Evolutionary conservation across 2,888 invertebrate species (phyloP), one percentile per base, ranked within the genome.

Genomic region (Thera britannica): DNA sequence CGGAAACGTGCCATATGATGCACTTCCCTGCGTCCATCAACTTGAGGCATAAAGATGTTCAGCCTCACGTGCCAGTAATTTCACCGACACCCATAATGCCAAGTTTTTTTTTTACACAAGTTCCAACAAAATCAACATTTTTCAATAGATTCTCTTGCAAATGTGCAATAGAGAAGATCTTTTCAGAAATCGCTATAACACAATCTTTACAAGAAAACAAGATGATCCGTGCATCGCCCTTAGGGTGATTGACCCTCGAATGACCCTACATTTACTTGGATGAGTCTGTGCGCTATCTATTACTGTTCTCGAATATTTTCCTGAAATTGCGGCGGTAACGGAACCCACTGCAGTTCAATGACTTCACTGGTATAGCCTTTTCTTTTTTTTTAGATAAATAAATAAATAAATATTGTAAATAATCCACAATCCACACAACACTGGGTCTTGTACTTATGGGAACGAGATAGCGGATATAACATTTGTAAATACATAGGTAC

Each of bases 171-270:
- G 58, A 75, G 67, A 59, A 65, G 35, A 12, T 59, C 57, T 44
- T 44, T 65, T 49, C 51, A 54, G 60, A 44, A 58, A 78, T 70
- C 62, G 70, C 69, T 83, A 74, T 75, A 74, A 46, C 69, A 70
- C 79, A 36, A 51, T 62, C 86, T 61, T 83, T 75, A 80, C 68
- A 55, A 68, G 71, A 81, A 79, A 83, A 86, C 82, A 83, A 79
- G 82, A 79, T 79, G 78, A 81, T 35, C 44, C 81, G 85, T 74
- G 78, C 83, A 80, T 79, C 77, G 81, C 79, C 84, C 86, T 76
- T 72, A 70, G 75, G 83, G 85, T 83, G 82, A 85, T 80, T 86
- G 88, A 85, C 86, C 87, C 78, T 73, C 72, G 74, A 86, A 87
- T 86, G 86, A 85, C 83, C 82, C 72, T 73, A 77, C 80, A 78